Evolutionary conservation across 1,140 invertebrate species (phyloP).

Genomic region (Calosoma granatense): DNA sequence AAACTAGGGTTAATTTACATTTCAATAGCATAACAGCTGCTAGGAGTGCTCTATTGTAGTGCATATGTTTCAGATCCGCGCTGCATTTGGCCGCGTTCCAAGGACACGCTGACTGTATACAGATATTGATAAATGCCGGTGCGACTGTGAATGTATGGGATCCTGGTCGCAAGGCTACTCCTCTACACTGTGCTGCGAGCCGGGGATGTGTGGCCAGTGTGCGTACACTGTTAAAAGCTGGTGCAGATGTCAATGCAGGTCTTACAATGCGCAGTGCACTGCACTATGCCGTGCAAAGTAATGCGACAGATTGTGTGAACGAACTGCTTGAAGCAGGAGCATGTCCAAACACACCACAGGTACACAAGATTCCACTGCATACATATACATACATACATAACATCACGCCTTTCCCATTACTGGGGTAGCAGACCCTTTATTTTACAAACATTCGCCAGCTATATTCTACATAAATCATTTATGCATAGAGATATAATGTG

Average conservation of each 20-base stretch:
- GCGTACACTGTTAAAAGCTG: conserved; percentile 48
- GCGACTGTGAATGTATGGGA: conserved; percentile 57
- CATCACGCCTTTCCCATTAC: no score
- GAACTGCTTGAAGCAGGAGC: conserved; percentile 57
- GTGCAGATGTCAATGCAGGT: conserved; percentile 65
- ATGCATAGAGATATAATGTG: no score
- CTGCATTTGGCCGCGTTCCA: conserved; percentile 66
- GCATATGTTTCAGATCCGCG: conserved; percentile 52
- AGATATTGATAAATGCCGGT: conserved; percentile 49
- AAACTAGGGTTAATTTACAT: no score
- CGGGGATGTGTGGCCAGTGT: conserved; percentile 46
- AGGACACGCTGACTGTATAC: conserved; percentile 52
- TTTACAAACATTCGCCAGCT: no score
- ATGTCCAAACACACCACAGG: conserved; percentile 66
- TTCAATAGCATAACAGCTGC: no score
- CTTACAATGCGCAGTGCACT: conserved; percentile 50
- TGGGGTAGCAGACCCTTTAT: no score
- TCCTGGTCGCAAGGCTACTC: conserved; percentile 50
- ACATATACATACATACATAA: no score
- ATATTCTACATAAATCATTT: no score
- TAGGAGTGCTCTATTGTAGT: no score
- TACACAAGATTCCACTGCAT: no score
- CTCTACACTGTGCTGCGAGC: conserved; percentile 66
- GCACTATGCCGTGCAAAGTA: conserved; percentile 63
- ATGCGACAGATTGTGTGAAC: conserved; percentile 55